Evolutionary conservation across 2,888 invertebrate species (phyloP), one percentile per base, ranked within the genome.

Genomic region (Drosophila buzzatii): DNA sequence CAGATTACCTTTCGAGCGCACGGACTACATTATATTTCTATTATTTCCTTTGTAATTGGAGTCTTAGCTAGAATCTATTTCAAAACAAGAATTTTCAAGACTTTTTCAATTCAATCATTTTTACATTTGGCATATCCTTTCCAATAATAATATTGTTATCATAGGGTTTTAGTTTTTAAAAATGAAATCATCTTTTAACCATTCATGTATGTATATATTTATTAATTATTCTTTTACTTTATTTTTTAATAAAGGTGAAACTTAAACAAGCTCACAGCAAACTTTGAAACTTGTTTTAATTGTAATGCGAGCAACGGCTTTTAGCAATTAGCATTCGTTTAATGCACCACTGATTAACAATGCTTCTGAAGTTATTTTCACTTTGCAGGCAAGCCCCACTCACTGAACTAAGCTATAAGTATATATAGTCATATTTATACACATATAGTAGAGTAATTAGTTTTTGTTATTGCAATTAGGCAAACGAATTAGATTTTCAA

Each of bases 401-500:
- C 14, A 18, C 14, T 39, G 51, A 20, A 20, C 41, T 23, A 44
- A n/a, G 62, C 6, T 27, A 6, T 20, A 56, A 18, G 41, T 58
- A 58, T 51, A 58, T 51, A 31, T 53, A 35, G 31, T 49, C 6
- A n/a, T 33, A n/a, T 23, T 45, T 23, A 23, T 23, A 23, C 3
- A 23, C 16, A 41, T n/a, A 51, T 16, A 64, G 55, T 16, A 64
- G 55, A 53, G 60, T 63, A 78, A 76, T 72, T 78, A 77, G 70
- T 67, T 84, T 77, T 68, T 55, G 59, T 62, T 74, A 67, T 75
- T 82, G 83, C 82, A 83, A 77, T 87, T 82, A 85, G 73, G 57
- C 75, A 67, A 77, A 74, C 71, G 84, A 78, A 85, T 82, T 76
- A 62, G 73, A 89, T 90, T 91, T 91, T 91, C 91, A 87, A 90